These are phyloP conservation scores for Diorhabda elongata DNA, from an alignment of 1,140 invertebrate species.

Conservation along the genomic window DNA sequence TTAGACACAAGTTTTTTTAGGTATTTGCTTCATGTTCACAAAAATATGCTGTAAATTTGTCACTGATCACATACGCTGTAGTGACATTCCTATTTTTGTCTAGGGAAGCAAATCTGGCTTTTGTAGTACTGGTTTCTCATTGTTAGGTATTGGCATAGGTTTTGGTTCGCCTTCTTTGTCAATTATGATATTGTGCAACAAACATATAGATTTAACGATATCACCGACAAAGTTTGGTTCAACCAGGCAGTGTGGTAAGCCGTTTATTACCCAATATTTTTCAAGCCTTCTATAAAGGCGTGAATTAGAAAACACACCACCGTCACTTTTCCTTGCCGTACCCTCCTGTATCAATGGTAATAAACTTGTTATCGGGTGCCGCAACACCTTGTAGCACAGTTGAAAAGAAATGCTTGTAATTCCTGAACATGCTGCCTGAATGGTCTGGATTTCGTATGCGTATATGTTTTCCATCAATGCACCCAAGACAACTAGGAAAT, in stretches of 20 bases:
- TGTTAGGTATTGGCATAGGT: constrained; percentile 9
- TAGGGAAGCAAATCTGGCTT: constrained; percentile 15
- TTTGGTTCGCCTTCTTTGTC: constrained; percentile 6
- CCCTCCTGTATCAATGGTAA: constrained; percentile 48
- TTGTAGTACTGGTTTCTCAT: constrained; percentile 7
- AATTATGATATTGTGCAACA: background rate
- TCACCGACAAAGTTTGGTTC: constrained; percentile 1
- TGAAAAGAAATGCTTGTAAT: constrained; percentile 49
- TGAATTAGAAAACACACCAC: constrained; percentile 33
- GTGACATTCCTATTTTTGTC: constrained; percentile 6
- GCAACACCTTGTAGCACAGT: constrained; percentile 50
- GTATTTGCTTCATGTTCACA: constrained; percentile 15
- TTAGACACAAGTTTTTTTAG: constrained; percentile 5
- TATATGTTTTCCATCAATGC: constrained; percentile 50
- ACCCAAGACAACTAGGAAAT: constrained; percentile 38
- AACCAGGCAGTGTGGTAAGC: constrained; percentile 6
- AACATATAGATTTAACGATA: background rate
- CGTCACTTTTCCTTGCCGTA: constrained; percentile 46
- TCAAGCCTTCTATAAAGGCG: constrained; percentile 6
- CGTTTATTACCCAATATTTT: background rate
- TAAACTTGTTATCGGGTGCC: constrained; percentile 49
- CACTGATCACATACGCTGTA: constrained; percentile 7
- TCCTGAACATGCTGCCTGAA: constrained; percentile 44
- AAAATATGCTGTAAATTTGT: constrained; percentile 17
- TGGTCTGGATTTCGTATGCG: constrained; percentile 37